Base-by-base conservation (phyloP, 2,797 vertebrate genomes). In the Sebastes alutus region DNA sequence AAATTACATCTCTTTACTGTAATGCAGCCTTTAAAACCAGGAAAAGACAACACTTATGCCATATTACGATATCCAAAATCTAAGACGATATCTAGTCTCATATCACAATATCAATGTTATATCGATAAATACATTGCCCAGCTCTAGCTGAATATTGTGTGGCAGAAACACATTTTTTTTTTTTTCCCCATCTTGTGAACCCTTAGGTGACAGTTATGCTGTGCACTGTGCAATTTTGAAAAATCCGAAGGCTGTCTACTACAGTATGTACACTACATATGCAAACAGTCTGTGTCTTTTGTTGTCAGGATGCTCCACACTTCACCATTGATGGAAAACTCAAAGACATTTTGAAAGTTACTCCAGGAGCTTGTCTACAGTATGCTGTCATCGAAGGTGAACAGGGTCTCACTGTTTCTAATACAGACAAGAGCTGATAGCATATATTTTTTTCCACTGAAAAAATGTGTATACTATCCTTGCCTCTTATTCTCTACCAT, bases 301-400 rank as follows among this genome's bases (percentile, higher is more conserved):
- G 30, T 82, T 87, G 60, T 82, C 73, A 98, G 97, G 96, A 94
- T 32, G 97, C 97, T 65, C 94, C 96, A 84, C 95, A 93, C 25
- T 90, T 97, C 59, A 88, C 90, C 58, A 91, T 97, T 12, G 93
- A 96, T 16, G 88, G 91, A 1, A 73, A 93, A 65, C 95, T 98
- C 49, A 88, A 92, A 60, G 90, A 93, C 13, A 79, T 96, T 81
- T 88, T 98, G 72, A 95, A 96, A 70, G 92, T 89, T 0, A 92
- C 95, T 25, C 94, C 96, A 22, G 96, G 94, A 64, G 94, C 92
- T 1, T 96, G 96, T 93, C 91, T 97, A 46, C 92, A 94, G 60
- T 98, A 98, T 9, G 96, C 94, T 78, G 95, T 96, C 63, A 91
- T 98, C 29, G 96, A 98, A 95, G 97, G 97, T 98, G 93, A 96